phyloP scores from a whole-genome alignment of 1,140 invertebrate genomes.

The Scaptodrosophila lebanonensis region DNA sequence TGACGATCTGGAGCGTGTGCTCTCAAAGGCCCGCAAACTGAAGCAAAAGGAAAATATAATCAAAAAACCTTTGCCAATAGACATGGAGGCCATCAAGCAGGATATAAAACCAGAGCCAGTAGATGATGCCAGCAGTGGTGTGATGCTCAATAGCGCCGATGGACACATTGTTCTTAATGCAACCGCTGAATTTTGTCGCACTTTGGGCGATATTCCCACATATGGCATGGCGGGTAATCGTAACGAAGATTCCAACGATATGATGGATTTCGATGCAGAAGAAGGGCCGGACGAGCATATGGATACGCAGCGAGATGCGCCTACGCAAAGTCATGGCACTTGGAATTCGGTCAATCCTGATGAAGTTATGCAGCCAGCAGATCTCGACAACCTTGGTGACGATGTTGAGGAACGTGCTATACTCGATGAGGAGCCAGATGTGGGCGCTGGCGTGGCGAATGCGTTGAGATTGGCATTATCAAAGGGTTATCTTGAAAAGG shows the following conservation, averaged over 20 bases:
- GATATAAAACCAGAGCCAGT: conserved; percentile 78
- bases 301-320: conserved; percentile 43
- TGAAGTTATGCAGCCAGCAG: conserved; percentile 60
- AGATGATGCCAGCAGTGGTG: conserved; percentile 46
- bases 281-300: conserved; percentile 56
- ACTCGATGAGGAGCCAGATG: conserved; percentile 95
- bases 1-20: conserved; percentile 84
- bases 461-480: conserved; percentile 94
- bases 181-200: conserved; percentile 97
- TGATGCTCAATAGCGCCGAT: conserved; percentile 31
- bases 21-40: conserved; percentile 86
- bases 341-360: conserved; percentile 79
- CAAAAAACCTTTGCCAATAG: conserved; percentile 72
- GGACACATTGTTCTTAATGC: conserved; percentile 91
- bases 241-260: conserved; percentile 88
- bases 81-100: conserved; percentile 74
- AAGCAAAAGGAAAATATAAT: conserved; percentile 80
- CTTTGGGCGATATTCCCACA: conserved; percentile 95
- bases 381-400: conserved; percentile 67
- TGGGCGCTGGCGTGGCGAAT: conserved; percentile 93
- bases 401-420: conserved; percentile 83
- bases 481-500: conserved; percentile 96
- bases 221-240: conserved; percentile 92
- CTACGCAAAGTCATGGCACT: conserved; percentile 59
- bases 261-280: conserved; percentile 80